phyloP scores from a whole-genome alignment of 2,113 vertebrate genomes.

The Phylloscopus trochiloides region DNA sequence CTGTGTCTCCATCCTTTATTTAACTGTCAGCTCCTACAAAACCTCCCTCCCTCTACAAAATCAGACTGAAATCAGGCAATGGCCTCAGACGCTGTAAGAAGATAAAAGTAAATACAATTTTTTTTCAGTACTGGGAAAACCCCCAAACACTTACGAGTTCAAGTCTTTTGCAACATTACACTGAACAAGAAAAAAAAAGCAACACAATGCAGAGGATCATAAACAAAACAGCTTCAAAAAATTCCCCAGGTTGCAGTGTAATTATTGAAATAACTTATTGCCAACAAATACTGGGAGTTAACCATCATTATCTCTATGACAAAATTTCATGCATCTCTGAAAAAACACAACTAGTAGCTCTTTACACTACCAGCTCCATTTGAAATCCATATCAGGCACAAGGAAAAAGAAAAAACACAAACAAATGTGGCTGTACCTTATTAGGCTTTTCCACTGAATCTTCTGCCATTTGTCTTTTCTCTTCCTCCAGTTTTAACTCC shows the following conservation, averaged over 20 bases:
- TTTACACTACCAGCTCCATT: background rate
- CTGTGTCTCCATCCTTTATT: background rate
- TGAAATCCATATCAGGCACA: background rate
- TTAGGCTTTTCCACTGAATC: background rate
- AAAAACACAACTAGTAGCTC: background rate
- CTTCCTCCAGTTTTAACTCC: slow-evolving; percentile 50
- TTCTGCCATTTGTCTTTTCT: background rate
- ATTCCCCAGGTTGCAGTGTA: background rate
- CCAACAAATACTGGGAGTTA: background rate
- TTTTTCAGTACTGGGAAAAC: background rate
- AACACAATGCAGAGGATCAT: background rate
- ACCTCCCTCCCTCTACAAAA: background rate
- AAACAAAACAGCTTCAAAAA: background rate
- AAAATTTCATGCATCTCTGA: background rate
- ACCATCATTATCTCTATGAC: background rate
- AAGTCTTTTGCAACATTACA: background rate
- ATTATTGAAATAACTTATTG: background rate
- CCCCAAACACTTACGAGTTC: background rate
- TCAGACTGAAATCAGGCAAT: background rate
- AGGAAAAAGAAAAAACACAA: background rate
- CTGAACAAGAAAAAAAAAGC: background rate
- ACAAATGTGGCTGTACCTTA: slow-evolving; percentile 40
- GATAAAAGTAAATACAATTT: background rate
- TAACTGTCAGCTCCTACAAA: background rate
- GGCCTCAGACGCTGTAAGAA: background rate